A percentile compares a stretch with the other conserved stretches of the same genome.
These are phyloP conservation scores for Penaeus chinensis DNA, from an alignment of 1,140 invertebrate species.

Conservation along the genomic window DNA sequence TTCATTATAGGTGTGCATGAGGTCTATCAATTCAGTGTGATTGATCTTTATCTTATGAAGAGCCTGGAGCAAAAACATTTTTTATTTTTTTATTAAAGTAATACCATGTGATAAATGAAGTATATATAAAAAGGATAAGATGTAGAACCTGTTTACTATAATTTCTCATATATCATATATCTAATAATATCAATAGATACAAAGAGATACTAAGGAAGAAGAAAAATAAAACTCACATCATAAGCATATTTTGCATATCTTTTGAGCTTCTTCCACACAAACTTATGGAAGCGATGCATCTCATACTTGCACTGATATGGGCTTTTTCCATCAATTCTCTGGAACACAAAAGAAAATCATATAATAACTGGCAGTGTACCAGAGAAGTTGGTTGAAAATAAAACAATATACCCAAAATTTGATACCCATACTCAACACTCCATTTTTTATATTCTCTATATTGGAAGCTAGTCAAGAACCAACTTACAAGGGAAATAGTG, in stretches of 20 bases:
- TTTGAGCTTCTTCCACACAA: conserved; percentile 55
- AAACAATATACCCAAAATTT: too few relatives aligned
- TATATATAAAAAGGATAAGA: too few relatives aligned
- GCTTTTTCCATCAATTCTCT: conserved; percentile 22
- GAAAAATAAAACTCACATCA: conserved; percentile 44
- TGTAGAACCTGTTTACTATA: too few relatives aligned
- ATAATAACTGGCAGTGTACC: not conserved
- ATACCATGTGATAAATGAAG: not conserved
- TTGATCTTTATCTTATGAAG: conserved; percentile 48
- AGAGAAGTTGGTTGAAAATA: not conserved
- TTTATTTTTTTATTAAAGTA: conserved; percentile 11
- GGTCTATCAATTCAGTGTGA: conserved; percentile 46
- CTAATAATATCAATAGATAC: not conserved
- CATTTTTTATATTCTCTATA: not conserved
- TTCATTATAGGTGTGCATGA: conserved; percentile 35
- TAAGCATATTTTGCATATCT: conserved; percentile 49
- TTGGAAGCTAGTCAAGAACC: too few relatives aligned
- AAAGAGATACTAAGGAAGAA: not conserved
- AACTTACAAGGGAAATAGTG: too few relatives aligned
- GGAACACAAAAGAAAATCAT: conserved; percentile 8
- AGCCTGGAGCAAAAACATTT: conserved; percentile 10
- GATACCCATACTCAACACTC: not conserved
- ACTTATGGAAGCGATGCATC: conserved; percentile 63
- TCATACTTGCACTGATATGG: conserved; percentile 62
- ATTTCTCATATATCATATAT: too few relatives aligned